These are phyloP conservation scores for Paratilapia polleni DNA, from an alignment of 2,113 vertebrate genomes.

Conservation along the genomic window DNA sequence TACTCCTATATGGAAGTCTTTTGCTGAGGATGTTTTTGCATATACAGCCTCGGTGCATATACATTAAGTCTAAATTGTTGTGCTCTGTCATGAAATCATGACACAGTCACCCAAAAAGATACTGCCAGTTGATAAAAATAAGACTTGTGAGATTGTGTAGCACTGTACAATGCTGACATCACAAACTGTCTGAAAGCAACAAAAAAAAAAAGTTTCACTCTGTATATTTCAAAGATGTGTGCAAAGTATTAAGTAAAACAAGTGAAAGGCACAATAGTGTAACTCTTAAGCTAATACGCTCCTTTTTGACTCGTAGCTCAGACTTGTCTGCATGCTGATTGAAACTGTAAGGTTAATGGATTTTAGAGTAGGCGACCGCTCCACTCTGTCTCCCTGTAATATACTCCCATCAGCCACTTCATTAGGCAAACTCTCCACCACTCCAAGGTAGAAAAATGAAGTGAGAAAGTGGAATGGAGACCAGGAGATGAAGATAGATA, in stretches of 20 bases:
- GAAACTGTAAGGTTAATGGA: constrained; percentile 79
- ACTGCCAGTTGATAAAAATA: background rate
- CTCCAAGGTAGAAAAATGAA: constrained; percentile 66
- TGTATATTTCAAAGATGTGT: background rate
- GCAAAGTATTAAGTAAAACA: constrained; percentile 38
- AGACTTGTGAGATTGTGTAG: background rate
- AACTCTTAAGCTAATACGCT: constrained; percentile 45
- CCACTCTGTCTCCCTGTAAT: constrained; percentile 76
- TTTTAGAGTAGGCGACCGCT: constrained; percentile 76
- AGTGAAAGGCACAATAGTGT: constrained; percentile 21
- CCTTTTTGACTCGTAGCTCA: constrained; percentile 58
- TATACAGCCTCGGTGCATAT: fast-evolving
- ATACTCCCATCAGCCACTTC: constrained; percentile 79
- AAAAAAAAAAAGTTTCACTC: background rate
- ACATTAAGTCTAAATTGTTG: background rate
- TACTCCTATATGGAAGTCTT: background rate
- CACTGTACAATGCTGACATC: background rate
- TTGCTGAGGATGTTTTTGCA: background rate
- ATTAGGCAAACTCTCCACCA: constrained; percentile 74
- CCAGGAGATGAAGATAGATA: constrained; percentile 51
- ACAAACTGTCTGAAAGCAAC: background rate
- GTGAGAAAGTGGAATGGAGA: constrained; percentile 61
- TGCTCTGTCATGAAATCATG: background rate
- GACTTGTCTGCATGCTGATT: constrained; percentile 68
- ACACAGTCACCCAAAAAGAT: fast-evolving